Evolutionary conservation across 2,113 vertebrate genomes (phyloP).

Genomic region (Sialia sialis): DNA sequence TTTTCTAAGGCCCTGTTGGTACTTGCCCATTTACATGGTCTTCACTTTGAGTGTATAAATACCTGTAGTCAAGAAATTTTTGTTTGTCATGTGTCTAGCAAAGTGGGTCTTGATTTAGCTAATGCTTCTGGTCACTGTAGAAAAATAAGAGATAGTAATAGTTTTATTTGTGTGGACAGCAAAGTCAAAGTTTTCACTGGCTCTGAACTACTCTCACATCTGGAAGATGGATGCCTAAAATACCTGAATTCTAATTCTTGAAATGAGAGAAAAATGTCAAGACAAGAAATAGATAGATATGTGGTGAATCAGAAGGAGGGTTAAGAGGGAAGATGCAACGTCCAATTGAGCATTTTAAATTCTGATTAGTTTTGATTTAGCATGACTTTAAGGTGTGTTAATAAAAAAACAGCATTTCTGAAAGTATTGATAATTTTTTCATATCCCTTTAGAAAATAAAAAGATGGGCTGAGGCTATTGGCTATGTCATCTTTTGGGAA

Average conservation of each 20-base stretch:
- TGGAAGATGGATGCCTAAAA: background rate
- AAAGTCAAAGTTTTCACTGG: background rate
- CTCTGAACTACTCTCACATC: background rate
- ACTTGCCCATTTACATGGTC: rapidly evolving
- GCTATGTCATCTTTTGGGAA: slow-evolving; percentile 24
- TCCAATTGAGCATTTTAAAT: slow-evolving; percentile 40
- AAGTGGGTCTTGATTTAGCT: background rate
- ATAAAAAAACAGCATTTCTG: background rate
- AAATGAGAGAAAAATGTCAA: background rate
- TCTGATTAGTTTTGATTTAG: slow-evolving; percentile 9
- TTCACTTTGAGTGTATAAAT: background rate
- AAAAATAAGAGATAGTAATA: background rate
- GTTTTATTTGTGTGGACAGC: background rate
- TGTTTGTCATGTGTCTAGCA: background rate
- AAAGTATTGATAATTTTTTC: slow-evolving; percentile 29
- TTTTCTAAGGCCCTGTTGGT: background rate
- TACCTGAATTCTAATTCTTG: background rate
- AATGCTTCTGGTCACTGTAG: background rate
- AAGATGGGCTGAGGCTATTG: background rate
- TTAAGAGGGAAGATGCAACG: background rate
- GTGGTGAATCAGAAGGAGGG: background rate
- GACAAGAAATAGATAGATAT: background rate
- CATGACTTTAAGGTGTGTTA: slow-evolving; percentile 9
- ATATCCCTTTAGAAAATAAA: background rate
- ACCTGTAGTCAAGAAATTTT: background rate